phyloP scores from a whole-genome alignment of 2,113 vertebrate species.

The Corvus cornix region DNA sequence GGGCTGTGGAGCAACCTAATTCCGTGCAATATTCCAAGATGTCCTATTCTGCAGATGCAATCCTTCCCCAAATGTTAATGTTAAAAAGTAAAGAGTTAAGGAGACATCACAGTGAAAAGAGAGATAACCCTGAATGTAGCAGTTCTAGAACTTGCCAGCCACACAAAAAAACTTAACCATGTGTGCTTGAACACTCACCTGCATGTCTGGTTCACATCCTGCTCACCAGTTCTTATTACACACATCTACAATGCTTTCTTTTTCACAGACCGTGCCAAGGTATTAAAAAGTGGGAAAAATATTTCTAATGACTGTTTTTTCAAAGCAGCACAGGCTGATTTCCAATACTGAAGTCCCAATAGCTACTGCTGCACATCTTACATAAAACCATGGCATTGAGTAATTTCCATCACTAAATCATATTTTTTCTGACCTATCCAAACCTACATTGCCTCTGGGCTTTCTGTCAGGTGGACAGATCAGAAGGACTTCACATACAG shows the following conservation, averaged over 20 bases:
- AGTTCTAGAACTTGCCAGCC: neutral
- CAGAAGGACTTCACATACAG: neutral
- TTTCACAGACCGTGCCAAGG: neutral
- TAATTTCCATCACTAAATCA: neutral
- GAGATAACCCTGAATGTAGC: neutral
- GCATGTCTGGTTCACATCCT: neutral
- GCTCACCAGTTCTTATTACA: neutral
- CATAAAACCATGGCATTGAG: neutral
- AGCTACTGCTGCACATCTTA: neutral
- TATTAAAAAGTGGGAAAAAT: neutral
- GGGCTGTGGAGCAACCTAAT: neutral
- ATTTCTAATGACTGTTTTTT: neutral
- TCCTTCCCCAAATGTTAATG: neutral
- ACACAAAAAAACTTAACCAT: neutral
- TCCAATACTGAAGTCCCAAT: neutral
- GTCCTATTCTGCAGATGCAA: neutral
- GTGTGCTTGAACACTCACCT: neutral
- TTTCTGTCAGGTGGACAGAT: neutral
- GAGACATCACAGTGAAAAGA: neutral
- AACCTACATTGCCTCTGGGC: neutral
- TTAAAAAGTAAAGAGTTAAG: neutral
- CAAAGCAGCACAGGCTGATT: neutral
- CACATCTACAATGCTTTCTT: neutral
- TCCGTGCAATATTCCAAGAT: neutral
- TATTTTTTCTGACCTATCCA: neutral